phyloP scores from a whole-genome alignment of 2,797 vertebrate species.

The Calcarius lapponicus region DNA sequence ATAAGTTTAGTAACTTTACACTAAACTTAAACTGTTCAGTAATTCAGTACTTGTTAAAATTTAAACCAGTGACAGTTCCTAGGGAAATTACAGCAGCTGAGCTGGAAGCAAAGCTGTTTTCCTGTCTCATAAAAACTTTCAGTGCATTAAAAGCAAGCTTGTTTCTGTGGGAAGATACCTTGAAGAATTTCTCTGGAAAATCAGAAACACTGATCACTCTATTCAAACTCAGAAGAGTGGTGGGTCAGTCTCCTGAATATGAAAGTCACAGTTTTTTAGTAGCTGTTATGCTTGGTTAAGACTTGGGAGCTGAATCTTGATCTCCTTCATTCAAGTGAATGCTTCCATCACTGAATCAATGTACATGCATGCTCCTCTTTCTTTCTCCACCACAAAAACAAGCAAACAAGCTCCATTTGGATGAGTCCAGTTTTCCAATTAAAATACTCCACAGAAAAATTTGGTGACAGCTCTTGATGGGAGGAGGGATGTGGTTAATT shows the following conservation, averaged over 20 bases:
- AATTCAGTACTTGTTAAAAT: constrained; percentile 16
- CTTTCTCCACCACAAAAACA: not conserved
- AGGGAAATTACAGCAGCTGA: not conserved
- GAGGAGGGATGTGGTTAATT: not conserved
- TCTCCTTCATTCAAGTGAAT: not conserved
- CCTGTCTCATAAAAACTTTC: not conserved
- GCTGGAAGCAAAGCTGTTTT: not conserved
- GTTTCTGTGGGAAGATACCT: not conserved
- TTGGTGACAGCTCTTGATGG: not conserved
- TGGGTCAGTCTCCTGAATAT: not conserved
- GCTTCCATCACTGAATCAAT: not conserved
- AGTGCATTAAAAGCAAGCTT: not conserved
- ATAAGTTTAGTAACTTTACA: not conserved
- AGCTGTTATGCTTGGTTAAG: not conserved
- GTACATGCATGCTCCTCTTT: not conserved
- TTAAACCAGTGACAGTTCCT: not conserved
- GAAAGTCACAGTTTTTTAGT: not conserved
- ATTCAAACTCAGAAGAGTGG: not conserved
- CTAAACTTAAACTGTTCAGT: not conserved
- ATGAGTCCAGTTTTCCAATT: not conserved
- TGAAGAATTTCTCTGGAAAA: not conserved
- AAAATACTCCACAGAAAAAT: not conserved
- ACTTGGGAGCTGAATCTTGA: not conserved
- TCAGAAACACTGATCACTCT: not conserved
- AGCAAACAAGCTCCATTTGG: not conserved